Evolutionary conservation across 2,888 invertebrate species (phyloP).

Genomic region (Perizoma flavofasciatum): DNA sequence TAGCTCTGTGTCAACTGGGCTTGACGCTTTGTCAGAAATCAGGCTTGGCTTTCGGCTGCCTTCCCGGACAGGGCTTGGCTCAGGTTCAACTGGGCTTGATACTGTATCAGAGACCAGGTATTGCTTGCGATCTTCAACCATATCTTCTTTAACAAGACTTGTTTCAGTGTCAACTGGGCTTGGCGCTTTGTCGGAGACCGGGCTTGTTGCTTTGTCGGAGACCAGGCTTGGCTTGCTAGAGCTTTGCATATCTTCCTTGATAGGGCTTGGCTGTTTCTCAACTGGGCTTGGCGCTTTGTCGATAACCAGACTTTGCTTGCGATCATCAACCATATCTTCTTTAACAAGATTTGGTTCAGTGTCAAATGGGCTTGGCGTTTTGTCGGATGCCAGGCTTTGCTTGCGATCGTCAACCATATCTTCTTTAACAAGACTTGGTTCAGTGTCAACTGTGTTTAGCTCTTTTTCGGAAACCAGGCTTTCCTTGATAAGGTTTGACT

Average conservation of each 20-base stretch:
- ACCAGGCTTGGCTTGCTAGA: slow-evolving; percentile 10
- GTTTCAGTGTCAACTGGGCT: slow-evolving; percentile 23
- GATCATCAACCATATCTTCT: not conserved
- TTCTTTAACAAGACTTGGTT: slow-evolving; percentile 15
- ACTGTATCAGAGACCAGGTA: slow-evolving; percentile 4
- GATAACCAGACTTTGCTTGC: slow-evolving; percentile 3
- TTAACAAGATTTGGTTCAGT: slow-evolving; percentile 28
- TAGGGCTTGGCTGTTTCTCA: slow-evolving; percentile 12
- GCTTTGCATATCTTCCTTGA: slow-evolving; percentile 1
- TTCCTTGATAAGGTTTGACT: slow-evolving; percentile 8
- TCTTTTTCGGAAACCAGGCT: slow-evolving; percentile 13
- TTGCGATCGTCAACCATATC: slow-evolving; percentile 1
- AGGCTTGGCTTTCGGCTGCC: slow-evolving; percentile 19
- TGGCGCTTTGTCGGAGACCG: slow-evolving; percentile 6
- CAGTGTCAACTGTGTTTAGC: slow-evolving; percentile 18
- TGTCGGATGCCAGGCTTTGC: not conserved
- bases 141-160: slow-evolving; percentile 18
- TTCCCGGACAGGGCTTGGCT: slow-evolving; percentile 4
- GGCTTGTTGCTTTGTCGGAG: slow-evolving; percentile 5
- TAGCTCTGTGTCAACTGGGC: no score
- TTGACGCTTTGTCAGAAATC: not conserved
- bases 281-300: slow-evolving; percentile 3
- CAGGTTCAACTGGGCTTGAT: not conserved
- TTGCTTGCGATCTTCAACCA: slow-evolving; percentile 1
- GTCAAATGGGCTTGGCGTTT: slow-evolving; percentile 7